phyloP scores from a whole-genome alignment of 30 jellyfish, hydroid and myxozoan genomes.

The Hydractinia symbiolongicarpus region DNA sequence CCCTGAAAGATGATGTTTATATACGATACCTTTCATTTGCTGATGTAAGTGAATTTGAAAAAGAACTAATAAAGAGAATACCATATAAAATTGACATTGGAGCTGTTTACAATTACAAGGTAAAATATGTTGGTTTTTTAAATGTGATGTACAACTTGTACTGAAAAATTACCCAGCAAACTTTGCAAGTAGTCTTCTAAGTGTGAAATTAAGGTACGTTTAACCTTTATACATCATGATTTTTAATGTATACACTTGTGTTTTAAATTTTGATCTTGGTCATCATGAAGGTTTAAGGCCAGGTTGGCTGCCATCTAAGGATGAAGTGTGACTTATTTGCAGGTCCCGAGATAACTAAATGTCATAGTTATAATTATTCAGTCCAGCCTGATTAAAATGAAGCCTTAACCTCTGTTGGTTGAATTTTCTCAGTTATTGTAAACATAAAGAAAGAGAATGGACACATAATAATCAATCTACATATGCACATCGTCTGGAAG shows the following conservation, averaged over 20 bases:
- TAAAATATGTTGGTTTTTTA: neutral
- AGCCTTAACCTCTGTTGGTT: no score
- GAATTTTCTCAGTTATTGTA: no score
- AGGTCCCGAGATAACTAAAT: no score
- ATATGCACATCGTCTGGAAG: no score
- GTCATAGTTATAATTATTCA: no score
- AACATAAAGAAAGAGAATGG: no score
- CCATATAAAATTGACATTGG: slow-evolving; percentile 99
- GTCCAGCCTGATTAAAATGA: no score
- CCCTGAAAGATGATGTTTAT: slow-evolving; percentile 92
- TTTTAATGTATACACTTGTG: neutral
- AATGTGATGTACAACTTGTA: neutral
- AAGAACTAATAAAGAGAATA: slow-evolving; percentile 66
- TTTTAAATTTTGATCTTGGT: no score
- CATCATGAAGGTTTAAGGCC: no score
- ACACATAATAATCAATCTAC: no score
- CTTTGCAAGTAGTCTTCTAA: neutral
- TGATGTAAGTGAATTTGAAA: slow-evolving; percentile 69
- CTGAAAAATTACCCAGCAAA: neutral
- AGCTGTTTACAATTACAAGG: slow-evolving; percentile 86
- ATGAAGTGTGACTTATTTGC: no score
- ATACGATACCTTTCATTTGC: slow-evolving; percentile 82
- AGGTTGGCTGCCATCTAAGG: no score
- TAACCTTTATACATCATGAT: neutral
- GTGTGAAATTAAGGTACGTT: neutral